Evolutionary conservation across 1,140 invertebrate species (phyloP).

Genomic region (Apis laboriosa): DNA sequence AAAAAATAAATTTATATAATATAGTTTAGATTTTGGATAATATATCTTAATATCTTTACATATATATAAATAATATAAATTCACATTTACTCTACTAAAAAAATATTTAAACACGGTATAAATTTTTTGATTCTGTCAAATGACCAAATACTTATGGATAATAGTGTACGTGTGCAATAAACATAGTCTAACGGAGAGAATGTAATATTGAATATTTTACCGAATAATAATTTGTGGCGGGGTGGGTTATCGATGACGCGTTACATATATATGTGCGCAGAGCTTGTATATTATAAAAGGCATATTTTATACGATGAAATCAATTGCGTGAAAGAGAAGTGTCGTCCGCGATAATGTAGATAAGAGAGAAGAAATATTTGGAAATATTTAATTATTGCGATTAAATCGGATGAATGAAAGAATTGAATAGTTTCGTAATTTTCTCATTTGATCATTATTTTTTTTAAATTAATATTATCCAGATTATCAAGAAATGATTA

Average conservation of each 20-base stretch:
- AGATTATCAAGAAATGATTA: too few species aligned
- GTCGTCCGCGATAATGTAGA: too few species aligned
- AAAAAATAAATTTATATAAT: too few species aligned
- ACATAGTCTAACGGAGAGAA: conserved; percentile 1
- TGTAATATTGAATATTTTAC: conserved; percentile 1
- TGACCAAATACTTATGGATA: too few species aligned
- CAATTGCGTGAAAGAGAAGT: neutral
- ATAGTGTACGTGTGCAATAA: neutral
- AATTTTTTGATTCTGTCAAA: too few species aligned
- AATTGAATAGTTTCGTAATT: too few species aligned
- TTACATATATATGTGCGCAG: neutral
- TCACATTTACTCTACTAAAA: too few species aligned
- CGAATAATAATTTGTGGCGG: conserved; percentile 26
- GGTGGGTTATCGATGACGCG: conserved; percentile 23
- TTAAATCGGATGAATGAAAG: neutral
- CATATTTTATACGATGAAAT: conserved; percentile 1
- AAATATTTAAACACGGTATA: too few species aligned
- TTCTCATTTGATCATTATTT: too few species aligned
- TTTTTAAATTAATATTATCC: too few species aligned
- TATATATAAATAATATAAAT: neutral
- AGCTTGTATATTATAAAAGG: neutral
- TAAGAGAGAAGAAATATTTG: neutral
- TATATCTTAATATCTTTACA: too few species aligned
- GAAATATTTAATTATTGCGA: neutral
- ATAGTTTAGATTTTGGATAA: too few species aligned